Evolutionary conservation across 2,888 invertebrate species (phyloP).

Genomic region (Hydriomena furcata): DNA sequence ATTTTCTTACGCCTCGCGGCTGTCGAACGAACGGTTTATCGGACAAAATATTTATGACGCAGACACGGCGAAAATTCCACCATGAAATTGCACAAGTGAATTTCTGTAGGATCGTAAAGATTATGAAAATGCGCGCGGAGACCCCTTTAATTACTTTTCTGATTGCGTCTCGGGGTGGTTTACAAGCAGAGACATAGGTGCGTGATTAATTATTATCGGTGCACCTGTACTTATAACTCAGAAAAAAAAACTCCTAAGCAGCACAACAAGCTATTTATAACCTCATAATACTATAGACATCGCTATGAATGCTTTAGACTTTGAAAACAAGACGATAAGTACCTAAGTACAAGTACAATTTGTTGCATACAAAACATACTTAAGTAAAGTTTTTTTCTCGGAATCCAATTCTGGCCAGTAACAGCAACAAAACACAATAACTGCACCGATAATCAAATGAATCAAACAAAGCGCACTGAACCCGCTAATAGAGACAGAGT

Average conservation of each 20-base stretch:
- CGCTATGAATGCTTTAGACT: no score
- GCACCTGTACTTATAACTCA: constrained; percentile 35
- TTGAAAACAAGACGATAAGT: no score
- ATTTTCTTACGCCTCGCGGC: constrained; percentile 87
- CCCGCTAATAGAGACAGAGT: constrained; percentile 54
- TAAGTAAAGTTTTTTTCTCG: no score
- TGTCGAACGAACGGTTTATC: constrained; percentile 84
- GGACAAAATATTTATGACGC: constrained; percentile 83
- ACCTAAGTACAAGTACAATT: no score
- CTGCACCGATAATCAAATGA: constrained; percentile 23
- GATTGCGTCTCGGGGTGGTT: constrained; percentile 32
- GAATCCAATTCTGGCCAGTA: no score
- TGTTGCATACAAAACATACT: constrained; percentile 2
- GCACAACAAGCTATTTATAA: background rate
- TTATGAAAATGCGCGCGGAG: constrained; percentile 45
- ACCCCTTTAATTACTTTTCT: constrained; percentile 40
- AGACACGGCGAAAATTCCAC: constrained; percentile 74
- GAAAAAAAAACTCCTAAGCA: no score
- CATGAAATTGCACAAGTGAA: constrained; percentile 69
- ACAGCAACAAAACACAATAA: constrained; percentile 16
- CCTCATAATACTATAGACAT: no score
- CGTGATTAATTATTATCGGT: constrained; percentile 37
- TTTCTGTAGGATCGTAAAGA: constrained; percentile 52
- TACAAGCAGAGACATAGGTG: constrained; percentile 25
- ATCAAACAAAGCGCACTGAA: constrained; percentile 15